phyloP scores from a whole-genome alignment of 2,797 vertebrate species.

The Xerus rutilus region DNA sequence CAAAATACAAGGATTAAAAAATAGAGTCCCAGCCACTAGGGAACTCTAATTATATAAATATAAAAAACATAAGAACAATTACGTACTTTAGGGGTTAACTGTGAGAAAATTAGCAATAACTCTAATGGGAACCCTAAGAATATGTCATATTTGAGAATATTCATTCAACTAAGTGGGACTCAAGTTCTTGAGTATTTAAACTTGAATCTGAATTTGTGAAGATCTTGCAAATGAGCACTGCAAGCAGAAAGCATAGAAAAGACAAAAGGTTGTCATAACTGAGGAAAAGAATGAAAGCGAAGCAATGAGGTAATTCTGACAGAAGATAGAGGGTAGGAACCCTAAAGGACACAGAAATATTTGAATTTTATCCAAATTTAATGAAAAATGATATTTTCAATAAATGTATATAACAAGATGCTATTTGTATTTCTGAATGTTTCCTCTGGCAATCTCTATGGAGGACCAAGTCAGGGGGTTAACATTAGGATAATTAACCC shows the following conservation, averaged over 20 bases:
- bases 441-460: not conserved
- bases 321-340: not conserved
- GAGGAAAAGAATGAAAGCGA: not conserved
- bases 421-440: not conserved
- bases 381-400: not conserved
- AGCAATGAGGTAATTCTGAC: not conserved
- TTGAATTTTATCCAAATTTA: not conserved
- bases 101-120: not conserved
- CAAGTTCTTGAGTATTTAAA: not conserved
- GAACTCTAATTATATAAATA: not conserved
- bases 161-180: not conserved
- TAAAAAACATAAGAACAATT: not conserved
- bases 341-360: not conserved
- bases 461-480: not conserved
- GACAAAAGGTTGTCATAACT: rapidly evolving
- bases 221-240: not conserved
- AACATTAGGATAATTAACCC: not conserved
- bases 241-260: not conserved
- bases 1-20: not conserved
- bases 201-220: not conserved
- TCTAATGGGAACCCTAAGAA: not conserved
- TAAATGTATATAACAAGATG: not conserved
- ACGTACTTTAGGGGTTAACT: not conserved
- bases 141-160: not conserved
- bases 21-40: not conserved